Percentiles rank a stretch among this genome's conserved stretches.
Conservation (phyloP, 2,113 vertebrate genomes). For the Onychostoma macrolepis region DNA sequence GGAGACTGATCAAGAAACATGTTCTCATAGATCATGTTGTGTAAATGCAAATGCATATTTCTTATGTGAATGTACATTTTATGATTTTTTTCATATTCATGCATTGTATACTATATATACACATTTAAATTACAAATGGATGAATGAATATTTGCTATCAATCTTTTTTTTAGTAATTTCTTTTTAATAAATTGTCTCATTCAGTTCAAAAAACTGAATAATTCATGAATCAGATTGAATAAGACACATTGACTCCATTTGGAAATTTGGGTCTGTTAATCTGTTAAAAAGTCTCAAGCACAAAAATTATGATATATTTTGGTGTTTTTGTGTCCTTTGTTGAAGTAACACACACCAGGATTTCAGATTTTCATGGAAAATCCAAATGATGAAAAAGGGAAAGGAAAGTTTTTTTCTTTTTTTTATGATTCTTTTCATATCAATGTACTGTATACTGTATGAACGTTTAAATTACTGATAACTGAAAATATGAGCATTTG, state of each 20-base stretch:
- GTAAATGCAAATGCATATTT: neutral
- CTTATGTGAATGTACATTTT: neutral
- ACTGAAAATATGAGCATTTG: neutral
- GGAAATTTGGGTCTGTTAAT: neutral
- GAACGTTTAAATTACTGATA: neutral
- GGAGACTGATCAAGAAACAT: constrained; percentile 52
- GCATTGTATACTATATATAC: neutral
- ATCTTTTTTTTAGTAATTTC: neutral
- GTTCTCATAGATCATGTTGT: constrained; percentile 5
- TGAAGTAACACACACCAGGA: too few relatives aligned
- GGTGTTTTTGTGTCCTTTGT: too few relatives aligned
- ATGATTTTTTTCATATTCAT: neutral
- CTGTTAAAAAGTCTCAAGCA: neutral
- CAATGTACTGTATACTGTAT: neutral
- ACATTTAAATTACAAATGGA: neutral
- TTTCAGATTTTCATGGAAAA: too few relatives aligned
- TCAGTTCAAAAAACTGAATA: neutral
- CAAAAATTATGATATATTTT: too few relatives aligned
- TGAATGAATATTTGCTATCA: neutral
- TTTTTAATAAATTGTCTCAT: neutral
- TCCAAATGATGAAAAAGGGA: too few relatives aligned
- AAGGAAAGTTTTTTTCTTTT: too few relatives aligned
- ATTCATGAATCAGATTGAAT: neutral
- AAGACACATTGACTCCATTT: too few relatives aligned
- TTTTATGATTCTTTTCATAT: neutral